Evolutionary conservation across 2,888 invertebrate species (phyloP).

Genomic region (Byasa hedistus): DNA sequence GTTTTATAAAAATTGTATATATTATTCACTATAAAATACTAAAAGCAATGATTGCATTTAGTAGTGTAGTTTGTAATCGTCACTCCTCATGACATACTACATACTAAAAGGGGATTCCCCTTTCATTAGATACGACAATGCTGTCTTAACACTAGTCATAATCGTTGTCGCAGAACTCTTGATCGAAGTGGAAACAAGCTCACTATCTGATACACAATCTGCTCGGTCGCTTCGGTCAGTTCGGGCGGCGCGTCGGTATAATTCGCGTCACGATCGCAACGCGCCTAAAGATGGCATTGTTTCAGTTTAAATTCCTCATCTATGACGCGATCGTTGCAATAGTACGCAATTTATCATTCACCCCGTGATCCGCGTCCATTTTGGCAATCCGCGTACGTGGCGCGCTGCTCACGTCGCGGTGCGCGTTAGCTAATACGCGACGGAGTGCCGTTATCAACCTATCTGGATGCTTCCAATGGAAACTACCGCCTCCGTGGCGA

Average conservation of each 20-base stretch:
- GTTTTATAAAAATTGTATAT: too few relatives aligned
- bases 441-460: constrained; percentile 21
- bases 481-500: too few relatives aligned
- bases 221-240: constrained; percentile 13
- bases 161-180: too few relatives aligned
- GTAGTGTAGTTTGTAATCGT: too few relatives aligned
- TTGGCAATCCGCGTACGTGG: constrained; percentile 48
- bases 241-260: constrained; percentile 9
- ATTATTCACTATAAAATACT: too few relatives aligned
- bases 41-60: too few relatives aligned
- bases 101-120: too few relatives aligned
- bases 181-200: too few relatives aligned
- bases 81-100: too few relatives aligned
- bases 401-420: constrained; percentile 10
- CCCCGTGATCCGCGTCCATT: constrained; percentile 50
- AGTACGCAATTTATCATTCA: constrained; percentile 49
- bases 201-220: constrained; percentile 29
- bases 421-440: constrained; percentile 27
- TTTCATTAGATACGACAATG: too few relatives aligned
- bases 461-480: background rate
- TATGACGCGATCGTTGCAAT: constrained; percentile 66
- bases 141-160: too few relatives aligned
- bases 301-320: constrained; percentile 69
- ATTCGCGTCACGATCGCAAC: constrained; percentile 60
- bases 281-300: constrained; percentile 66